Evolutionary conservation across 1,140 invertebrate species (phyloP), one percentile per base, ranked within the genome.

Genomic region (Micrasema longulum): DNA sequence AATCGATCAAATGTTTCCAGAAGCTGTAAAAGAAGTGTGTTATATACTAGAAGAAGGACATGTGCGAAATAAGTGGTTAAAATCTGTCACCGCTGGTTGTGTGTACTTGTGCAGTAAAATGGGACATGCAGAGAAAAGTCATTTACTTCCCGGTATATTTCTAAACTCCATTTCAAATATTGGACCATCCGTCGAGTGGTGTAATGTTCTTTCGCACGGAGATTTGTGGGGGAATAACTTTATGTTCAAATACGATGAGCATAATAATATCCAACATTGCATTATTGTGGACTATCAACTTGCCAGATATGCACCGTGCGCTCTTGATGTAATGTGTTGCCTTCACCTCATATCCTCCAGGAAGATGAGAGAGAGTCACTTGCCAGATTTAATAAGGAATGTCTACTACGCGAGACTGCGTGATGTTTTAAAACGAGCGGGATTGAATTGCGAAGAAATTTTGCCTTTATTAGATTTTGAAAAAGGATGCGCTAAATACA

Each of bases 261-360:
- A 80, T 23, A 75, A 74, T 26, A 53, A 55, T 11, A 36, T 71
- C 7, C 22, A 36, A 10, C 76, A 80, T 1, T 85, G 85, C 41
- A 83, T 82, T 22, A 69, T 89, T 1, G 80, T 90, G 18, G 88
- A 90, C 76, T 88, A 88, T 57, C 89, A 89, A 77, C 69, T 89
- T 11, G 80, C 79, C 0, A 80, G 87, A 57, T 88, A 84, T 78
- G 80, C 81, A 11, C 82, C 84, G 0, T 81, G 83, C 3, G 79
- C 76, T 16, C 45, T 83, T 45, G 85, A 86, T 77, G 60, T 86
- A 1, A 64, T 82, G 1, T 82, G 83, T 4, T 75, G 84, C 1
- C 69, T 86, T 0, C 80, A 82, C 22, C 78, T 81, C 22, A 79
- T 80, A 11, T 81, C 81, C 1, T 79, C 78, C 1, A 76, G 76